Conservation (phyloP, 1,140 invertebrate genomes). For the Zaprionus inermis region DNA sequence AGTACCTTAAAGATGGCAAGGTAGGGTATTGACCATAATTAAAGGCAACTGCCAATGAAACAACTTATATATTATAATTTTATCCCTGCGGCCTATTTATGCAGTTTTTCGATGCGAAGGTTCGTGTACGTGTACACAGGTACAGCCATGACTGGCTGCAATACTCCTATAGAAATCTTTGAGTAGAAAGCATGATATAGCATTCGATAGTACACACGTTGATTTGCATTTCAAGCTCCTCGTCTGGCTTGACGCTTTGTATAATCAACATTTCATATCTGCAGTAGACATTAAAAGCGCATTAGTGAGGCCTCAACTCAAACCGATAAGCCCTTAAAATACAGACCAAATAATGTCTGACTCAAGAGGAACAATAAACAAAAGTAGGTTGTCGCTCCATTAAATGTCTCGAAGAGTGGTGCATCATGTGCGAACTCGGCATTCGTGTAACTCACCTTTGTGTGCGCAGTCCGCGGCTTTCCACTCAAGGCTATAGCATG, state of each 20-base stretch:
- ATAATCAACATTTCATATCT: conserved; percentile 83
- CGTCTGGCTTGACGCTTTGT: conserved; percentile 34
- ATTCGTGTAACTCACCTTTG: conserved; percentile 90
- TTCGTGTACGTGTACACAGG: conserved; percentile 23
- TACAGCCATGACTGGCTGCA: conserved; percentile 41
- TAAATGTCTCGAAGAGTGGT: conserved; percentile 6
- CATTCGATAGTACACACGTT: conserved; percentile 27
- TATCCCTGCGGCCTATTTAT: conserved; percentile 81
- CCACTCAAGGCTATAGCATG: conserved; percentile 90
- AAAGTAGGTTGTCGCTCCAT: conserved; percentile 18
- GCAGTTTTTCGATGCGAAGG: conserved; percentile 45
- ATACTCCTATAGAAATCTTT: conserved; percentile 43
- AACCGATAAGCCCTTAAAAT: conserved; percentile 69
- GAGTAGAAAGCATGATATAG: conserved; percentile 49
- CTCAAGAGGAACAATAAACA: background rate
- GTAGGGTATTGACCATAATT: conserved; percentile 62
- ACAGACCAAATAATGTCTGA: conserved; percentile 50
- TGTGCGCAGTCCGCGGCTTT: conserved; percentile 89
- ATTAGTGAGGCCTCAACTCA: conserved; percentile 75
- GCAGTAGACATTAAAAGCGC: conserved; percentile 84
- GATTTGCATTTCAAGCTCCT: conserved; percentile 67
- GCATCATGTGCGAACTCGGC: conserved; percentile 15
- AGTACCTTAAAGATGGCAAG: background rate
- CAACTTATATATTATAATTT: conserved; percentile 80
- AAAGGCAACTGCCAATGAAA: conserved; percentile 78